A percentile compares a stretch with the other conserved stretches of the same genome.
These are phyloP conservation scores for Drosophila neutralis DNA, from an alignment of 2,888 invertebrate genomes.

Conservation along the genomic window DNA sequence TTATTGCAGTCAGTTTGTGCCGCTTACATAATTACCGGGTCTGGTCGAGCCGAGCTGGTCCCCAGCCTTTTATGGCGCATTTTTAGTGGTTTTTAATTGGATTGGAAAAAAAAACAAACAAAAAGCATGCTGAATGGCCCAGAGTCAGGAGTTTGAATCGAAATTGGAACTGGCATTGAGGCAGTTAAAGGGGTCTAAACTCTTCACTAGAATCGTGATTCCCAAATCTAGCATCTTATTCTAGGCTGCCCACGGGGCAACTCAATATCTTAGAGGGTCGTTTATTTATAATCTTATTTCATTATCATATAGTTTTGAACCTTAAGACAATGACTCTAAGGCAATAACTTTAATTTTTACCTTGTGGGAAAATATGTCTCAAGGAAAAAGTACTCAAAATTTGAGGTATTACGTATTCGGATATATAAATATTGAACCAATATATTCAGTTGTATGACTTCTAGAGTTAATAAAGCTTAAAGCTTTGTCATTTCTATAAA, in stretches of 20 bases:
- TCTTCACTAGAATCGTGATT: slow-evolving; percentile 39
- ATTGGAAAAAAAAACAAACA: slow-evolving; percentile 19
- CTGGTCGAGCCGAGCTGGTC: slow-evolving; percentile 29
- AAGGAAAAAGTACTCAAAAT: not conserved
- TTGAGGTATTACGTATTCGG: not conserved
- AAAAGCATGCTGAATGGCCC: slow-evolving; percentile 1
- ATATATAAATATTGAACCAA: not conserved
- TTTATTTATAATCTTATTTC: not conserved
- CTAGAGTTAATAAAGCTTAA: not conserved
- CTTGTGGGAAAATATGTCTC: not conserved
- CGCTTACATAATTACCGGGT: slow-evolving; percentile 67
- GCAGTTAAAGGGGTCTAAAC: slow-evolving; percentile 19
- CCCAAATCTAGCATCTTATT: slow-evolving; percentile 24
- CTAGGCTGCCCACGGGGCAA: slow-evolving; percentile 19
- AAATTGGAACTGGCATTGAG: slow-evolving; percentile 15
- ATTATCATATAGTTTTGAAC: not conserved
- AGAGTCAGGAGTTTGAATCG: slow-evolving; percentile 10
- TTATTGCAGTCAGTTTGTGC: slow-evolving; percentile 47
- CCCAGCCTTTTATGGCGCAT: slow-evolving; percentile 47
- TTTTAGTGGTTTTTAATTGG: slow-evolving; percentile 59
- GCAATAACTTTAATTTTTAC: rapidly evolving
- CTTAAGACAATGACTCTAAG: not conserved
- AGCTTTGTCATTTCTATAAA: not conserved
- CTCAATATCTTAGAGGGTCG: slow-evolving; percentile 1
- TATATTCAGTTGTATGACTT: not conserved